phyloP scores from a whole-genome alignment of 1,140 invertebrate species.

The Zaprionus gabonicus region DNA sequence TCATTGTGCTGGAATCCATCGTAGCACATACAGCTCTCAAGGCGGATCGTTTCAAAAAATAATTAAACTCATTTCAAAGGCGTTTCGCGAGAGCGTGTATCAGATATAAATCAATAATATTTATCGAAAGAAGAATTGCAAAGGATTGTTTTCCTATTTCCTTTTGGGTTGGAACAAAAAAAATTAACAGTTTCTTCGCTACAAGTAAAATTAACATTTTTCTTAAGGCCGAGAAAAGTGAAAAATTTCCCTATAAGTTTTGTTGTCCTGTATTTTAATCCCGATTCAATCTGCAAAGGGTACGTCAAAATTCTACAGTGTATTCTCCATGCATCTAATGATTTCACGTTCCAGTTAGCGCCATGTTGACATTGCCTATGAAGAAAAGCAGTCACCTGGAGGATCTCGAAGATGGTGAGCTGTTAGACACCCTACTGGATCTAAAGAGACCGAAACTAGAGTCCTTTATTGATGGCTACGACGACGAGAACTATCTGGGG shows the following conservation, averaged over 20 bases:
- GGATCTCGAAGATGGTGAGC: constrained; percentile 42
- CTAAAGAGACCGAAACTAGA: background rate
- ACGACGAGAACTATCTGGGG: constrained; percentile 97
- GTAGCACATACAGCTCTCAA: constrained; percentile 12
- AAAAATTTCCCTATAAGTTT: background rate
- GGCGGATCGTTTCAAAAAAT: constrained; percentile 2
- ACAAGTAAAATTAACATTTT: no score
- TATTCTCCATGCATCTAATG: background rate
- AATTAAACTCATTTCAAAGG: background rate
- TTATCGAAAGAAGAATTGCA: background rate
- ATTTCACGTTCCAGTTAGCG: background rate
- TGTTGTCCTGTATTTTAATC: background rate
- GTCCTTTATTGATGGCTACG: constrained; percentile 88
- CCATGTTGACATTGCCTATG: constrained; percentile 86
- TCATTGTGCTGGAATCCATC: constrained; percentile 10
- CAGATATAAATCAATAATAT: background rate
- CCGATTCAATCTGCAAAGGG: background rate
- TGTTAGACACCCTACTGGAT: background rate
- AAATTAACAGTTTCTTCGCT: background rate
- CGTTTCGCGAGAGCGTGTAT: background rate
- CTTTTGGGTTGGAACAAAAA: background rate
- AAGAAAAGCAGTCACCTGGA: constrained; percentile 89
- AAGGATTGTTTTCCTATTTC: background rate
- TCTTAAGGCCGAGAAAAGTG: background rate
- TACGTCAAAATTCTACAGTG: background rate